Percentiles rank a stretch among this genome's conserved stretches.
These are phyloP conservation scores for Omphaloscelis lunosa DNA, from an alignment of 2,888 invertebrate species.

Conservation along the genomic window DNA sequence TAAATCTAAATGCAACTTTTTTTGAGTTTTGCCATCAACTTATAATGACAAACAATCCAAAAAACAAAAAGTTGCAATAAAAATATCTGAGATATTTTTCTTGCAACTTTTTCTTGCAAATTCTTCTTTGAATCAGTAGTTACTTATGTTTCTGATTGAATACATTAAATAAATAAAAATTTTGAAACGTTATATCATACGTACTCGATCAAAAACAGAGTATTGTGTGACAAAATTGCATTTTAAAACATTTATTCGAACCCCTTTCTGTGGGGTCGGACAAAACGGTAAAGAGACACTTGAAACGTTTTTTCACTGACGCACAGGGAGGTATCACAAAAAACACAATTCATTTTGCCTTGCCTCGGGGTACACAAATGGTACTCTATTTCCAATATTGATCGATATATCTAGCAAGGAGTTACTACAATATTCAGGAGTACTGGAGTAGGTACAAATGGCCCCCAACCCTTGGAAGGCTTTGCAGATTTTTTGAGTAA, in stretches of 20 bases:
- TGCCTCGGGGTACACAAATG: conserved; percentile 54
- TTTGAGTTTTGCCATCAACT: too few relatives aligned
- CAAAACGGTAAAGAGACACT: conserved; percentile 30
- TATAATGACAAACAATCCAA: too few relatives aligned
- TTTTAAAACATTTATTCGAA: conserved; percentile 51
- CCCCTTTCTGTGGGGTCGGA: conserved; percentile 39
- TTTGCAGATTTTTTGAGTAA: neutral
- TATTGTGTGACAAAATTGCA: conserved; percentile 44
- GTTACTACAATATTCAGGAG: conserved; percentile 19
- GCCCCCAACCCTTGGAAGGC: neutral
- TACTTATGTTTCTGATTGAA: conserved; percentile 2
- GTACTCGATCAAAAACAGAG: conserved; percentile 28
- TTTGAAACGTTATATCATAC: conserved; percentile 20
- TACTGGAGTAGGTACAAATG: conserved; percentile 15
- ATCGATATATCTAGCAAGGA: conserved; percentile 49
- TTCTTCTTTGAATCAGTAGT: neutral
- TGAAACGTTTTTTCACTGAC: conserved; percentile 58
- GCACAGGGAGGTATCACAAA: conserved; percentile 52
- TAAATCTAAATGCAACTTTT: too few relatives aligned
- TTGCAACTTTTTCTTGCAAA: too few relatives aligned
- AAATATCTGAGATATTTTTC: too few relatives aligned
- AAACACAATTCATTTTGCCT: conserved; percentile 57
- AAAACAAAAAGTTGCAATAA: neutral
- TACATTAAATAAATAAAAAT: conserved; percentile 25
- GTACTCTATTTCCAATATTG: conserved; percentile 60